Evolutionary conservation across 2,888 invertebrate genomes (phyloP).

Genomic region (Gortyna flavago): DNA sequence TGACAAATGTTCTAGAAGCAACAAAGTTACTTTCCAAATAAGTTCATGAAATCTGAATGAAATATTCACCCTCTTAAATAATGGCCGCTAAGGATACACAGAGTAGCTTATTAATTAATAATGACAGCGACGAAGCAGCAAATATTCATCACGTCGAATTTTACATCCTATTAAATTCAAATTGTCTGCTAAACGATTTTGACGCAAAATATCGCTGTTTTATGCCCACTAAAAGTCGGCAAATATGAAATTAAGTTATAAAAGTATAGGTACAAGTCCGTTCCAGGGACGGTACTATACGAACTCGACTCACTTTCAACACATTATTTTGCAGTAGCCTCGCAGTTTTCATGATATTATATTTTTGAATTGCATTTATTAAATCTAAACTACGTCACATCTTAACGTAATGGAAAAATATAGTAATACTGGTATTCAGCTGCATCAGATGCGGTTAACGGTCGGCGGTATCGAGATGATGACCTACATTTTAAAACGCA

Average conservation of each 20-base stretch:
- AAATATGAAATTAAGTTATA: conserved; percentile 62
- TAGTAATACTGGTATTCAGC: not conserved
- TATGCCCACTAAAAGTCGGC: conserved; percentile 49
- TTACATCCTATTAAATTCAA: conserved; percentile 55
- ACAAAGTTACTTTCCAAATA: conserved; percentile 22
- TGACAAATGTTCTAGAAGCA: conserved; percentile 2
- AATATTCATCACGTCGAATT: conserved; percentile 49
- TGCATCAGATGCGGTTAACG: not conserved
- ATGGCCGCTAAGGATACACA: conserved; percentile 28
- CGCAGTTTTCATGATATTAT: not conserved
- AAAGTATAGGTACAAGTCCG: conserved; percentile 49
- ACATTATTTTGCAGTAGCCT: not conserved
- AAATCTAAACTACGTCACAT: not conserved
- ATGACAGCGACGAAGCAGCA: conserved; percentile 21
- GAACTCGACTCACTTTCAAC: conserved; percentile 22
- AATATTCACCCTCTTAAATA: conserved; percentile 41
- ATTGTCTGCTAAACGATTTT: conserved; percentile 51
- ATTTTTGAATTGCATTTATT: not conserved
- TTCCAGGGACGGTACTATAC: conserved; percentile 41
- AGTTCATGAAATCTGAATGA: conserved; percentile 25
- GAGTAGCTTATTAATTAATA: conserved; percentile 51
- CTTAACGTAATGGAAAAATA: not conserved
- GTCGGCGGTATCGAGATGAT: not conserved
- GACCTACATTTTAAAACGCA: not conserved
- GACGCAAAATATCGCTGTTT: conserved; percentile 50